Base-by-base conservation (phyloP, 2,113 vertebrate genomes). In the Strix aluco region DNA sequence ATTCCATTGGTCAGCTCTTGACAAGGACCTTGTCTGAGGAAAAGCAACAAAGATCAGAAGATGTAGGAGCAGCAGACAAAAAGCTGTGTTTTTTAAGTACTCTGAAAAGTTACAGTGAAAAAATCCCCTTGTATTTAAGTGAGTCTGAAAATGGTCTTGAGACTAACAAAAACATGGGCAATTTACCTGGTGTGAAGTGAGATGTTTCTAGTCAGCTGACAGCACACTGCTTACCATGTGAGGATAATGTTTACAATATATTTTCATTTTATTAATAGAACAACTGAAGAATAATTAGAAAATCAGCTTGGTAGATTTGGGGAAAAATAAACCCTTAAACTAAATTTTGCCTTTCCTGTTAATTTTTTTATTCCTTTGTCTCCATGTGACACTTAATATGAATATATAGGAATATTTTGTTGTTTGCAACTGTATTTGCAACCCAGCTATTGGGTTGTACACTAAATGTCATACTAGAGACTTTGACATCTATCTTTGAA, bases 1-100 rank as follows among this genome's bases (percentile, higher is more conserved):
- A 14, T 92, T 98, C 57, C 97, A 90, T 73, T 97, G 83, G 97
- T 98, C 49, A 79, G 90, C 44, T 52, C 42, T 74, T 66, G 42
- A 42, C 36, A 51, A 73, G 30, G 47, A 72, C 49, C 42, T 63
- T 36, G 17, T 23, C 30, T n/a, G 38, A 81, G 46, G 59, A 38
- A 38, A 67, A 73, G 30, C 30, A 57, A 62, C 49, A 78, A 66
- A 63, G 49, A 81, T 71, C 36, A 46, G 26, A 86, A 66, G 51
- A 36, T 19, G 30, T 44, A 69, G 44, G 58, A 86, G 32, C 52
- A 59, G 59, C 32, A 65, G 44, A 23, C 40, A 71, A 51, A 22
- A 77, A 29, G 15, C n/a, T 44, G 22, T 22, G 22, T 29, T 80
- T 26, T 84, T 52, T n/a, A 61, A 52, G n/a, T 57, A 67, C 26